A percentile compares a stretch with the other conserved stretches of the same genome.
phyloP scores from a whole-genome alignment of 92 coral and sea anemone genomes.

The Virgularia gustaviana region DNA sequence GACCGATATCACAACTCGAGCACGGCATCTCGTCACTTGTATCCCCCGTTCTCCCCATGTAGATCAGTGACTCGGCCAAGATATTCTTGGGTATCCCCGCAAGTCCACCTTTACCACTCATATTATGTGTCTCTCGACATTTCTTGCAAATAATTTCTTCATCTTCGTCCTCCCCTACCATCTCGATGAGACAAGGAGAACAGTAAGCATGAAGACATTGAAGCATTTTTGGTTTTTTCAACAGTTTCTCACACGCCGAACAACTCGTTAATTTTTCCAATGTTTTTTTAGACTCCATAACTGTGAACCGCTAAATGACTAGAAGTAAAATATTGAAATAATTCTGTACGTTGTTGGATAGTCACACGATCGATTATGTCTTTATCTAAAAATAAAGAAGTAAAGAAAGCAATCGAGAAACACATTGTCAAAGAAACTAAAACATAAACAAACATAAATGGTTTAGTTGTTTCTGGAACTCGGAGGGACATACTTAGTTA shows the following conservation, averaged over 20 bases:
- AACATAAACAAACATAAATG: too few relatives aligned
- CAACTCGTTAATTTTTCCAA: constrained; percentile 60
- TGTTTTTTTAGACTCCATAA: background rate
- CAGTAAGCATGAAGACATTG: constrained; percentile 95
- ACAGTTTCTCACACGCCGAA: constrained; percentile 61
- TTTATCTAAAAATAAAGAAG: too few relatives aligned
- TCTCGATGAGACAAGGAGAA: constrained; percentile 67
- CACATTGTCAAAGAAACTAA: too few relatives aligned
- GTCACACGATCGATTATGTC: too few relatives aligned
- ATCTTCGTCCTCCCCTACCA: constrained; percentile 49
- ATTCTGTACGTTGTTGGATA: background rate
- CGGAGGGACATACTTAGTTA: too few relatives aligned
- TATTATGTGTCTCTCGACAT: constrained; percentile 68
- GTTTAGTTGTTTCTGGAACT: too few relatives aligned
- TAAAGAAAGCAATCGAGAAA: too few relatives aligned
- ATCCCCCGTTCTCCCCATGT: constrained; percentile 29
- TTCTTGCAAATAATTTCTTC: constrained; percentile 67
- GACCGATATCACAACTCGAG: constrained; percentile 71
- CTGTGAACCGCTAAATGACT: background rate
- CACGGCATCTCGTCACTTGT: constrained; percentile 33
- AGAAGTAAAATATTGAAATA: background rate
- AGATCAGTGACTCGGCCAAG: constrained; percentile 77
- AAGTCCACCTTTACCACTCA: constrained; percentile 52
- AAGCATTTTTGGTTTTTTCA: constrained; percentile 76
- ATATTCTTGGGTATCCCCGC: constrained; percentile 66